These are phyloP conservation scores for Pilophorus perplexus DNA, from an alignment of 2,888 invertebrate species.

Conservation along the genomic window DNA sequence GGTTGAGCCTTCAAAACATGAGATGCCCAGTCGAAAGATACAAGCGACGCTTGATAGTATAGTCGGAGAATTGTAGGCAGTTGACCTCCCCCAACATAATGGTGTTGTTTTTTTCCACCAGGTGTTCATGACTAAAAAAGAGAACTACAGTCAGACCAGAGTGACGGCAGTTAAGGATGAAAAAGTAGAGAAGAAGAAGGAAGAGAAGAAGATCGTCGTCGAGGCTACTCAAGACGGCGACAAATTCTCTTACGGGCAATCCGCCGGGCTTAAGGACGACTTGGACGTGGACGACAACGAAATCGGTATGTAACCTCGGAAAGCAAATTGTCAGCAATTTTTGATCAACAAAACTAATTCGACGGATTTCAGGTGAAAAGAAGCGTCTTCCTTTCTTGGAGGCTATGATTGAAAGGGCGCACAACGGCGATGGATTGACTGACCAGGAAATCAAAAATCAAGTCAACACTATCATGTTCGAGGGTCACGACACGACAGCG, in stretches of 20 bases:
- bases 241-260: constrained; percentile 63
- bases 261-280: constrained; percentile 72
- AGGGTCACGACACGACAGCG: constrained; percentile 82
- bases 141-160: constrained; percentile 66
- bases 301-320: constrained; percentile 57
- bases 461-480: constrained; percentile 85
- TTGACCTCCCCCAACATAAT: too few relatives aligned
- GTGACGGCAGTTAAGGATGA: constrained; percentile 52
- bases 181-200: constrained; percentile 53
- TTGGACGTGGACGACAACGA: constrained; percentile 80
- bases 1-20: constrained; percentile 6
- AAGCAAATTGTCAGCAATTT: neutral
- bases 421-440: constrained; percentile 65
- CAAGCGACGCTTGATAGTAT: too few relatives aligned
- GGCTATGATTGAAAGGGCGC: constrained; percentile 79
- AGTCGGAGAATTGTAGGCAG: too few relatives aligned
- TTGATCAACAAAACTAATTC: neutral
- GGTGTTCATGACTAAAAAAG: constrained; percentile 72
- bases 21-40: neutral
- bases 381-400: constrained; percentile 85
- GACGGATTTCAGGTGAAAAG: constrained; percentile 62
- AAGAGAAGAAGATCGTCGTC: constrained; percentile 39
- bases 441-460: constrained; percentile 82
- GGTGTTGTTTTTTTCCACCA: too few relatives aligned
- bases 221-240: constrained; percentile 42